Evolutionary conservation across 2,888 invertebrate genomes (phyloP), one percentile per base, ranked within the genome.

Genomic region (Drosophila neonasuta): DNA sequence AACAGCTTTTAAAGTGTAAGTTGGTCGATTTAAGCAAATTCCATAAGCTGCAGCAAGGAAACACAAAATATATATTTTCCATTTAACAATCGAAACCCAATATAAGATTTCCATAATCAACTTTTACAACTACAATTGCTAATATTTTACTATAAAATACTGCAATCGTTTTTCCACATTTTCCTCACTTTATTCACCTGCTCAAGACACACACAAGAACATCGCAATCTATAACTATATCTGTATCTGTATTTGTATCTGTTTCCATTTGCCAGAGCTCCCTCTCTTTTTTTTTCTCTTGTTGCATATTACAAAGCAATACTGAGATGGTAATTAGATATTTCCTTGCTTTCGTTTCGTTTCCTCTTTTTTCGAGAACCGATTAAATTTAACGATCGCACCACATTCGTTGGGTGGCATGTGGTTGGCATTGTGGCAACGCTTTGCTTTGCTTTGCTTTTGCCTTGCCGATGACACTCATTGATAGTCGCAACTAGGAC

Each of bases 391-490:
- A 55, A 55, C 41, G 46, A 45, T 46, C 46, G 30, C 32, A 39
- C 30, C 32, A 20, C 46, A 45, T 34, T 29, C 32, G 41, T 55
- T 48, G 61, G 48, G 61, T 36, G 36, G 36, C 34, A 15, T 48
- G 10, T 15, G 32, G 9, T 10, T 15, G 46, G 7, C n/a, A 11
- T 11, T 44, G 46, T 30, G 30, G 29, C 46, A 46, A 24, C n/a
- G 46, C 46, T 32, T 11, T 20, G 24, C 32, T 32, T 11, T 20
- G 24, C 32, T n/a, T 34, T 36, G 42, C 51, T 17, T 52, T 48
- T 30, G 42, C 51, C 24, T 52, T 48, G 48, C 39, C 41, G 55
- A 51, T 60, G 69, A 44, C 61, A 68, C 34, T 52, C 36, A 42
- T 44, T 36, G 56, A 61, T 51, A 68, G 61, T 24, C 15, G 45